A percentile compares a stretch with the other conserved stretches of the same genome.
phyloP scores from a whole-genome alignment of 2,797 vertebrate species.

The Lagodon rhomboides region DNA sequence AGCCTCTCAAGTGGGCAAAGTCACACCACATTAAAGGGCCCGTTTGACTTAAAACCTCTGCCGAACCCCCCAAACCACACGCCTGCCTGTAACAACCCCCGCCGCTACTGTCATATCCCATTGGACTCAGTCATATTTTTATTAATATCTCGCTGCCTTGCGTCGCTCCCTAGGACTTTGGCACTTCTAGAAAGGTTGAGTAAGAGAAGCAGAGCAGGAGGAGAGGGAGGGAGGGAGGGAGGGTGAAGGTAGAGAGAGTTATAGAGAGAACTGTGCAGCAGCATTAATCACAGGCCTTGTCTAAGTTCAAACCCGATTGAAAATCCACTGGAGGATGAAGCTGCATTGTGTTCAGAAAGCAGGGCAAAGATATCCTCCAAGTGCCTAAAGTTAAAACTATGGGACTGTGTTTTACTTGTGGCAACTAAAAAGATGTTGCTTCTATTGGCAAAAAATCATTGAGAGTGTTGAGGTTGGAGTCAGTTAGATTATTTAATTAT shows the following conservation, averaged over 20 bases:
- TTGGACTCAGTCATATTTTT: constrained; percentile 77
- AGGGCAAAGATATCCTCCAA: constrained; percentile 54
- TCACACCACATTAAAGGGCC: constrained; percentile 83
- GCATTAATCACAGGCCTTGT: constrained; percentile 36
- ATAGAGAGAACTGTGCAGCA: constrained; percentile 16
- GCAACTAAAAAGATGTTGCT: constrained; percentile 1
- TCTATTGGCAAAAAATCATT: not conserved
- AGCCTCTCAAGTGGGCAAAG: constrained; percentile 84
- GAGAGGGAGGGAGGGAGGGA: constrained; percentile 14
- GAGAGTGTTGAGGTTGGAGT: not conserved
- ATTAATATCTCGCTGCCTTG: constrained; percentile 75
- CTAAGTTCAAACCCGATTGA: constrained; percentile 41
- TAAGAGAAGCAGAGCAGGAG: constrained; percentile 25
- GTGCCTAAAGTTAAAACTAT: constrained; percentile 48
- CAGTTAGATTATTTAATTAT: constrained; percentile 14
- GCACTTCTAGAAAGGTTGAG: constrained; percentile 50
- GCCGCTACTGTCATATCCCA: constrained; percentile 79
- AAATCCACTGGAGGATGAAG: constrained; percentile 55
- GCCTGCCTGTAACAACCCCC: constrained; percentile 59
- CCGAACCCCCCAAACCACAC: constrained; percentile 67
- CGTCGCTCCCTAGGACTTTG: constrained; percentile 34
- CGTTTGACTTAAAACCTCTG: constrained; percentile 66
- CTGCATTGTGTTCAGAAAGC: constrained; percentile 55
- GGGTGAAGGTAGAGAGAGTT: not conserved
- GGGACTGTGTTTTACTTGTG: constrained; percentile 39